phyloP scores from a whole-genome alignment of 2,888 invertebrate genomes.

The Bombylius major region DNA sequence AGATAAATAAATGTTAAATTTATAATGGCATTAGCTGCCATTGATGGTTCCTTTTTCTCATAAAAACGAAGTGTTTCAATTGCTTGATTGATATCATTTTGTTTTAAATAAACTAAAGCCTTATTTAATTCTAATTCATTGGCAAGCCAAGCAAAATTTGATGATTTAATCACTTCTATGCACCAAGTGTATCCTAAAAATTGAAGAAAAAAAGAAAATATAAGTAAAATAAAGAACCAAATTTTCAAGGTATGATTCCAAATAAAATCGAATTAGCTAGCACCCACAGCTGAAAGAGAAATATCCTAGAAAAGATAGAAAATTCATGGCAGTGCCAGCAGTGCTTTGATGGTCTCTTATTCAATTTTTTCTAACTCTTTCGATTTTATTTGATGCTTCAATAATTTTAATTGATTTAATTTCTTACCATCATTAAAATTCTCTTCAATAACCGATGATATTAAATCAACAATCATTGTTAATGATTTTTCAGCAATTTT shows the following conservation, averaged over 20 bases:
- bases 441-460: slow-evolving; percentile 69
- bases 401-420: too few relatives aligned
- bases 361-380: too few relatives aligned
- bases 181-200: slow-evolving; percentile 60
- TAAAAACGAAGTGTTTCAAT: slow-evolving; percentile 75
- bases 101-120: slow-evolving; percentile 70
- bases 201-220: too few relatives aligned
- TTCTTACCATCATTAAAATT: slow-evolving; percentile 47
- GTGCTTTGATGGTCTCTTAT: too few relatives aligned
- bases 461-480: slow-evolving; percentile 76
- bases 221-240: too few relatives aligned
- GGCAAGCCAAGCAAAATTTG: slow-evolving; percentile 69
- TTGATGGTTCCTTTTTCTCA: slow-evolving; percentile 72
- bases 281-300: too few relatives aligned
- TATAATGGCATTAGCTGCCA: slow-evolving; percentile 71
- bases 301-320: too few relatives aligned
- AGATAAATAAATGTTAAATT: slow-evolving; percentile 70
- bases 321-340: too few relatives aligned
- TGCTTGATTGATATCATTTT: slow-evolving; percentile 66
- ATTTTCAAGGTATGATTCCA: too few relatives aligned
- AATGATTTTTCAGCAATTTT: slow-evolving; percentile 70
- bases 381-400: too few relatives aligned
- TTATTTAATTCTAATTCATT: slow-evolving; percentile 85
- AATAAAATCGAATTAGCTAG: too few relatives aligned
- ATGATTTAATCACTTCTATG: slow-evolving; percentile 83